These are phyloP conservation scores for Barypeithes pellucidus DNA, from an alignment of 2,888 invertebrate genomes.

Conservation along the genomic window DNA sequence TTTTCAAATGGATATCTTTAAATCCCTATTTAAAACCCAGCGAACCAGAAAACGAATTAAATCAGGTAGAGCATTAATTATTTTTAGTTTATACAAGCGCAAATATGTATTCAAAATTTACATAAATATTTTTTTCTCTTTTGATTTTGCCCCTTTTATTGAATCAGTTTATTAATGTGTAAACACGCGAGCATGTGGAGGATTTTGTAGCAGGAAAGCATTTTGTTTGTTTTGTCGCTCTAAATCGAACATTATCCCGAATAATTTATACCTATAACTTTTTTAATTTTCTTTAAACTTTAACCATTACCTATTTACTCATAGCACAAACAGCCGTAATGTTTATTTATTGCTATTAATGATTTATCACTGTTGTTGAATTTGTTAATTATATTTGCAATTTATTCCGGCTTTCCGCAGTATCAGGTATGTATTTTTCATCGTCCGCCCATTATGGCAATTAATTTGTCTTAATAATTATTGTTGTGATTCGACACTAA, in stretches of 20 bases:
- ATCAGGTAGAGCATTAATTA: constrained; percentile 22
- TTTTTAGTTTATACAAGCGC: constrained; percentile 25
- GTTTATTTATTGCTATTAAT: background rate
- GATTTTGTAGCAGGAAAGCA: constrained; percentile 34
- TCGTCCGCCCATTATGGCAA: constrained; percentile 13
- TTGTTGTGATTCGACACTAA: constrained; percentile 18
- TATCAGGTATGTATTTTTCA: constrained; percentile 20
- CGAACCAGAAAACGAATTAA: constrained; percentile 4
- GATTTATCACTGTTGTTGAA: background rate
- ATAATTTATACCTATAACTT: constrained; percentile 19
- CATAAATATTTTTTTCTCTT: constrained; percentile 33
- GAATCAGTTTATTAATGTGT: constrained; percentile 49
- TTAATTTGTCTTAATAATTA: constrained; percentile 30
- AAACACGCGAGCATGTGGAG: constrained; percentile 46
- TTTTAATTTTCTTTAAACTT: constrained; percentile 14
- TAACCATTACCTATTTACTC: constrained; percentile 1
- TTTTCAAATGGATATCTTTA: no score
- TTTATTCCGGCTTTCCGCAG: constrained; percentile 21
- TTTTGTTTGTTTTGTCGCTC: constrained; percentile 40
- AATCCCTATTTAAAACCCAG: background rate
- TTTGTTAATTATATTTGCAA: constrained; percentile 8
- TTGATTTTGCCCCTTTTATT: constrained; percentile 48
- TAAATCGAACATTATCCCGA: constrained; percentile 36
- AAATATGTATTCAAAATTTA: constrained; percentile 32
- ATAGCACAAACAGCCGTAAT: background rate